Evolutionary conservation across 2,797 vertebrate species (phyloP).

Genomic region (Corythornis leucogaster): DNA sequence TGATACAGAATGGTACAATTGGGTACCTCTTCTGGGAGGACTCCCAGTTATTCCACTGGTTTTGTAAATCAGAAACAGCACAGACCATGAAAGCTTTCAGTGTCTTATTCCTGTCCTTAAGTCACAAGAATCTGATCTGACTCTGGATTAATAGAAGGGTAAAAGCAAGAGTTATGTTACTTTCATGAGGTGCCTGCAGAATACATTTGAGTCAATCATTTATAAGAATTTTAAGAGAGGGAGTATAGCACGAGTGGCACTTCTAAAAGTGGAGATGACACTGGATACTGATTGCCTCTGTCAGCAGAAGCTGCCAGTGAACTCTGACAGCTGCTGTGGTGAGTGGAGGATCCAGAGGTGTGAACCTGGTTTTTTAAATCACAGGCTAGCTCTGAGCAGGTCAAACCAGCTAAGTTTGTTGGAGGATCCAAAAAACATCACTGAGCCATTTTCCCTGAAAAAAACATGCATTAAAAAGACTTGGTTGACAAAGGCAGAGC

Average conservation of each 20-base stretch:
- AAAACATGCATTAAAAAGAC: not conserved
- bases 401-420: not conserved
- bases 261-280: not conserved
- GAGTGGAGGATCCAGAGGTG: not conserved
- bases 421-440: not conserved
- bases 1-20: not conserved
- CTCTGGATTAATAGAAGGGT: not conserved
- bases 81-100: not conserved
- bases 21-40: not conserved
- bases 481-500: not conserved
- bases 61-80: not conserved
- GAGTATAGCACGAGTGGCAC: not conserved
- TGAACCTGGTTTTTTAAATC: not conserved
- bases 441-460: not conserved
- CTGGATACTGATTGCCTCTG: not conserved
- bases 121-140: not conserved
- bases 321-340: not conserved
- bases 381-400: not conserved
- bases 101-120: not conserved
- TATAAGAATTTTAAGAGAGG: not conserved
- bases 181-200: not conserved
- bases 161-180: not conserved
- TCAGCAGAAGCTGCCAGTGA: not conserved
- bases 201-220: not conserved
- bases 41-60: not conserved